Conservation (phyloP, 2,797 vertebrate genomes). For the Spinibarbus caldwelli region DNA sequence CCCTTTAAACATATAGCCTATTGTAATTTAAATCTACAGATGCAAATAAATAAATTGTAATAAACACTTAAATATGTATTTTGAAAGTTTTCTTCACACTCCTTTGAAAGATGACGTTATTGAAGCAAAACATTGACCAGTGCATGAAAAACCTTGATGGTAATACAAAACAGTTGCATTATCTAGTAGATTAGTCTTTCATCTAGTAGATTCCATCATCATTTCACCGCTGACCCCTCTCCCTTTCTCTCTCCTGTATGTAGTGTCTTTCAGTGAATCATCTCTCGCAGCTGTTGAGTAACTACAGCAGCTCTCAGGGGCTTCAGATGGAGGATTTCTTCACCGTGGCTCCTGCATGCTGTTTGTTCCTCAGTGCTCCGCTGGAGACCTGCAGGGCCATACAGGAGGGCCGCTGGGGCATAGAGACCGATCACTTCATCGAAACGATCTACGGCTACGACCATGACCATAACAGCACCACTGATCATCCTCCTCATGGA, state of each 20-base stretch:
- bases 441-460: slow-evolving; percentile 56
- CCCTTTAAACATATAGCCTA: background rate
- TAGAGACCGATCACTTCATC: slow-evolving; percentile 67
- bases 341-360: slow-evolving; percentile 63
- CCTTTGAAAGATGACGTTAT: background rate
- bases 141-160: background rate
- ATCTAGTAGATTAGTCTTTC: background rate
- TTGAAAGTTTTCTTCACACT: background rate
- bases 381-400: slow-evolving; percentile 62
- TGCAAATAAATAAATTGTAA: background rate
- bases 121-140: background rate
- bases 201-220: background rate
- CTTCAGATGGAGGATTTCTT: slow-evolving; percentile 68
- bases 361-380: slow-evolving; percentile 73
- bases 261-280: slow-evolving; percentile 41
- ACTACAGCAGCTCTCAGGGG: slow-evolving; percentile 49
- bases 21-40: background rate
- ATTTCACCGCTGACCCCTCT: background rate
- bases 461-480: background rate
- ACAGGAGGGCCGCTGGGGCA: slow-evolving; percentile 67
- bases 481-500: background rate
- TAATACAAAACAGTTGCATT: background rate
- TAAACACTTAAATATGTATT: background rate
- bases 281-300: slow-evolving; percentile 71
- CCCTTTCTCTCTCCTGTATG: background rate